Percentiles rank a stretch among this genome's conserved stretches.
These are phyloP conservation scores for Mormyrops boulengeri DNA, from an alignment of 2,797 vertebrate species.

Conservation along the genomic window DNA sequence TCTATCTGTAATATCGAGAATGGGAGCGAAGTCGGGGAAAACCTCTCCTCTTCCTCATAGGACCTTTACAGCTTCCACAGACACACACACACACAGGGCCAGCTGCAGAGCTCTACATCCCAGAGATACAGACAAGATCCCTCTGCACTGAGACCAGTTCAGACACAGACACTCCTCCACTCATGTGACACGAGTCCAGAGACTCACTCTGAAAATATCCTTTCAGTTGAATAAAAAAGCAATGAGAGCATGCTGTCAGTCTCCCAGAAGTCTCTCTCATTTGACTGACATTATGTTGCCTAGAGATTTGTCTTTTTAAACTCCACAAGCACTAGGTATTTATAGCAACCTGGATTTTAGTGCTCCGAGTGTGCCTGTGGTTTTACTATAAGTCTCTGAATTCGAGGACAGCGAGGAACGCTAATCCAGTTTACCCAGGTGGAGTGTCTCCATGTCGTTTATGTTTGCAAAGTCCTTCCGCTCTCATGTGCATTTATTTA, in stretches of 20 bases:
- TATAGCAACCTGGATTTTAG: conserved; percentile 16
- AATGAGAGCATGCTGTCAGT: neutral
- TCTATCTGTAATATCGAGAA: neutral
- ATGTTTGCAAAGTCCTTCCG: neutral
- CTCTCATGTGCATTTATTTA: neutral
- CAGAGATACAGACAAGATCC: neutral
- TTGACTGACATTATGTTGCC: conserved; percentile 3
- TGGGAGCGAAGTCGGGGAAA: neutral
- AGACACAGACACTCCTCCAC: neutral
- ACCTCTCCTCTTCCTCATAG: neutral
- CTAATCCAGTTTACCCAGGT: neutral
- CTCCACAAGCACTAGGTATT: neutral
- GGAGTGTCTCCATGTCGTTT: neutral
- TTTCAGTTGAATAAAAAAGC: conserved; percentile 4
- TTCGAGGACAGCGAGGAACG: neutral
- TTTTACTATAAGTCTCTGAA: conserved; percentile 2
- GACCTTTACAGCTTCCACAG: neutral
- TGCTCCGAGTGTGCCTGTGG: neutral
- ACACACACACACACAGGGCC: neutral
- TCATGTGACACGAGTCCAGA: neutral
- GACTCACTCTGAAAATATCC: neutral
- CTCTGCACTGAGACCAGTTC: neutral
- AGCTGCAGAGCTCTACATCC: neutral
- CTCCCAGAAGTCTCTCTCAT: neutral
- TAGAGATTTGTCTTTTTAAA: conserved; percentile 9